phyloP scores from a whole-genome alignment of 1,140 invertebrate species.

The Lasaia peninsularis region DNA sequence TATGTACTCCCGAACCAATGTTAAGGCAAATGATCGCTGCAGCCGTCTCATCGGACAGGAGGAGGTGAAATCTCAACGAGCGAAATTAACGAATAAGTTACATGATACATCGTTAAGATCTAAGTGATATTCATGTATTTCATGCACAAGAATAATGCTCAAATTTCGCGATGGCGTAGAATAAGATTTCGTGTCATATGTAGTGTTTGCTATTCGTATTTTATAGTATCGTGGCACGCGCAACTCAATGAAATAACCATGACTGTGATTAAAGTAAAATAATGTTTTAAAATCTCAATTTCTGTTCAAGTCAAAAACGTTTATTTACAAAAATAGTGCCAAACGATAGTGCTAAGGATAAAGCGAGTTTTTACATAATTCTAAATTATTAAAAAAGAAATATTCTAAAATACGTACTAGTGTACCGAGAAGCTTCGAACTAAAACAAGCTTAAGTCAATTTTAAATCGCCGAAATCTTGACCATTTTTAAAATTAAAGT shows the following conservation, averaged over 20 bases:
- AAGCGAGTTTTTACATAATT: slow-evolving; percentile 27
- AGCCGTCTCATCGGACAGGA: slow-evolving; percentile 83
- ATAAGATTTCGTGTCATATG: slow-evolving; percentile 74
- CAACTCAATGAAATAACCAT: slow-evolving; percentile 53
- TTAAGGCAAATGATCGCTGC: slow-evolving; percentile 91
- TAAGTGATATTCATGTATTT: slow-evolving; percentile 63
- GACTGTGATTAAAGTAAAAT: slow-evolving; percentile 71
- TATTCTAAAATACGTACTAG: slow-evolving; percentile 27
- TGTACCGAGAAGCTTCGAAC: slow-evolving; percentile 39
- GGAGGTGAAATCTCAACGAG: slow-evolving; percentile 81
- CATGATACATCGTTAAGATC: slow-evolving; percentile 49
- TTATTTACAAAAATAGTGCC: slow-evolving; percentile 66
- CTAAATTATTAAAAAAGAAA: slow-evolving; percentile 32
- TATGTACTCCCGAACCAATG: slow-evolving; percentile 92
- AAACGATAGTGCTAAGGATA: slow-evolving; percentile 73
- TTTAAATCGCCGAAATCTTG: slow-evolving; percentile 75
- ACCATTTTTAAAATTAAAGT: slow-evolving; percentile 67
- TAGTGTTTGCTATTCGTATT: slow-evolving; percentile 61
- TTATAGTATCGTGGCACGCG: slow-evolving; percentile 60
- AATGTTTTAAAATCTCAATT: slow-evolving; percentile 47
- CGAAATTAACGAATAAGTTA: slow-evolving; percentile 26
- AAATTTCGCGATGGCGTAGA: slow-evolving; percentile 70
- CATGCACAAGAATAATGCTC: slow-evolving; percentile 75
- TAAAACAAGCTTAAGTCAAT: slow-evolving; percentile 51
- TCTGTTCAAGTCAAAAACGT: slow-evolving; percentile 51